Evolutionary conservation across 2,888 invertebrate genomes (phyloP).

Genomic region (Drosophila meridiana): DNA sequence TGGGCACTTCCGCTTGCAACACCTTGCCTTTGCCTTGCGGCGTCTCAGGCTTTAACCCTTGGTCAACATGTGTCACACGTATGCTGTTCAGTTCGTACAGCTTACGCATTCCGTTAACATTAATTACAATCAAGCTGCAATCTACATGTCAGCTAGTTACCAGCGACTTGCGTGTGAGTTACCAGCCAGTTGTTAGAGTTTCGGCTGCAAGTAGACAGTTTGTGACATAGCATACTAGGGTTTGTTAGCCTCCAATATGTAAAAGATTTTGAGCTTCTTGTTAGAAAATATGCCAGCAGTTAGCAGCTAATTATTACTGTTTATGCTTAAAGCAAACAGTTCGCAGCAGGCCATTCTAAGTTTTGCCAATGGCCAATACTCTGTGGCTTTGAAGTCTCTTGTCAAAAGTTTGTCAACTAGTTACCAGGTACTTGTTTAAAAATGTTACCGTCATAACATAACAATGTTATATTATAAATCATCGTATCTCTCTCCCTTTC

Average conservation of each 20-base stretch:
- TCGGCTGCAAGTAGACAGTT: background rate
- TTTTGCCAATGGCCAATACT: background rate
- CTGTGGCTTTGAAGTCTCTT: background rate
- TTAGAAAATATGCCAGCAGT: background rate
- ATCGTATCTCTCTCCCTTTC: background rate
- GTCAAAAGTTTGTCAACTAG: background rate
- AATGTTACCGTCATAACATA: no score
- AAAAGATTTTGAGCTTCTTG: background rate
- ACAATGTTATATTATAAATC: no score
- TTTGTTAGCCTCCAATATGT: background rate
- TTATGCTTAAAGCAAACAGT: background rate
- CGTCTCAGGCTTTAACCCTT: constrained; percentile 7
- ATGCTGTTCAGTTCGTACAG: background rate
- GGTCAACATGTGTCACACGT: constrained; percentile 5
- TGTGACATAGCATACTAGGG: background rate
- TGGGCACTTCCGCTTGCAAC: constrained; percentile 19
- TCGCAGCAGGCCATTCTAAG: background rate
- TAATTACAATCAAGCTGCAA: constrained; percentile 57
- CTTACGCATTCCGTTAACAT: constrained; percentile 47
- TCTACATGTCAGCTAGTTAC: background rate
- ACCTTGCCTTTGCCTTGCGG: constrained; percentile 9
- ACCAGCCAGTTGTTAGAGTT: background rate
- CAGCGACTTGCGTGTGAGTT: background rate
- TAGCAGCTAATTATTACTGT: background rate
- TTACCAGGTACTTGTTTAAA: background rate